A percentile compares a stretch with the other conserved stretches of the same genome.
Conservation (phyloP, 2,888 invertebrate genomes). For the Amphipyra tragopoginis region DNA sequence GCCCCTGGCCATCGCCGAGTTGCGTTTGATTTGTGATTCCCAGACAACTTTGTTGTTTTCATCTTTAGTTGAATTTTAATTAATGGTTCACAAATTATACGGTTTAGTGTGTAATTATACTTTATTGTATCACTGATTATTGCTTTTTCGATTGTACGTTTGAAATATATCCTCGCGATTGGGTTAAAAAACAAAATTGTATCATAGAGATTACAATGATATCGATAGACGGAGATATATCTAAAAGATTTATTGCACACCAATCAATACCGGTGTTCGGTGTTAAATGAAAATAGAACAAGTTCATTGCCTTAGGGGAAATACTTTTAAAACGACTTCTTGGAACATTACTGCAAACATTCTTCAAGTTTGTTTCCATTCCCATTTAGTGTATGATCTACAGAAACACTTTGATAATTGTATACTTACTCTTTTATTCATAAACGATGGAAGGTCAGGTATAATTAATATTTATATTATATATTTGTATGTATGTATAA, state of each 20-base stretch:
- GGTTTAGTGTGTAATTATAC: slow-evolving; percentile 83
- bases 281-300: slow-evolving; percentile 34
- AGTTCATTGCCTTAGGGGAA: slow-evolving; percentile 42
- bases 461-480: no score
- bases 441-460: no score
- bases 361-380: not conserved
- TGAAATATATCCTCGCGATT: slow-evolving; percentile 73
- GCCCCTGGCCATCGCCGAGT: slow-evolving; percentile 81
- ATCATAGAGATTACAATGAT: slow-evolving; percentile 61
- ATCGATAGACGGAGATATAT: slow-evolving; percentile 51
- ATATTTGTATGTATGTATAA: no score
- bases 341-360: slow-evolving; percentile 1
- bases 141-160: slow-evolving; percentile 77
- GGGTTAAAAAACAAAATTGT: slow-evolving; percentile 54
- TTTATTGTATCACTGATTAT: slow-evolving; percentile 82
- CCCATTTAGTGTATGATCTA: no score
- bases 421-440: no score
- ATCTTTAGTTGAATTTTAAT: slow-evolving; percentile 89
- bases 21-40: slow-evolving; percentile 87
- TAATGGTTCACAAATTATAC: slow-evolving; percentile 86
- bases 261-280: slow-evolving; percentile 44
- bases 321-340: slow-evolving; percentile 7
- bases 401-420: no score
- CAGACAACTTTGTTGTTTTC: slow-evolving; percentile 81
- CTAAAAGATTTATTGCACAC: slow-evolving; percentile 50